A percentile compares a stretch with the other conserved stretches of the same genome.
Conservation (phyloP, 2,797 vertebrate genomes). For the Heteromormyrus szaboi region DNA sequence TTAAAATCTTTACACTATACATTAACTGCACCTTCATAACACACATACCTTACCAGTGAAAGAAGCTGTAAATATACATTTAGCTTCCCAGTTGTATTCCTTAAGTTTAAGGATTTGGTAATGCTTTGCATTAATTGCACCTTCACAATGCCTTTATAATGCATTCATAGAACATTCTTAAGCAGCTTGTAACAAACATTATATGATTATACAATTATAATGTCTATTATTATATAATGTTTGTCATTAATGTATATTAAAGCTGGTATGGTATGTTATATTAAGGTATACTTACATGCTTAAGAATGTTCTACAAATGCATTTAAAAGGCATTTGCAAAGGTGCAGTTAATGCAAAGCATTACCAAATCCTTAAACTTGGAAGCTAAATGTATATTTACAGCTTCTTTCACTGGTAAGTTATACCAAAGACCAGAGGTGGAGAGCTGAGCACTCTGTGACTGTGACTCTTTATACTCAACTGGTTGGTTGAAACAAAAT, state of each 20-base stretch:
- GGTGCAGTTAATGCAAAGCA: not conserved
- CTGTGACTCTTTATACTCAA: not conserved
- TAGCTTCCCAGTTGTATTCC: not conserved
- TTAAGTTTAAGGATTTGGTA: not conserved
- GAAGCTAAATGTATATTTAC: not conserved
- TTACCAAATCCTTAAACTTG: not conserved
- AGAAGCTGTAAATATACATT: not conserved
- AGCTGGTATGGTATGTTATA: not conserved
- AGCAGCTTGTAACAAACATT: not conserved
- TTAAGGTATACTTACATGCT: not conserved
- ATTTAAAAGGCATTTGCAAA: not conserved
- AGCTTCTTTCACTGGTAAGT: not conserved
- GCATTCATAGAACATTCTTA: not conserved
- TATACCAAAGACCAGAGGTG: not conserved
- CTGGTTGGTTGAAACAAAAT: not conserved
- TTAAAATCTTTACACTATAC: not conserved
- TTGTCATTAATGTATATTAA: not conserved
- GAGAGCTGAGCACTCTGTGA: not conserved
- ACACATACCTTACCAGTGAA: not conserved
- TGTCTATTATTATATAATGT: not conserved
- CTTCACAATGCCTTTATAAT: not conserved
- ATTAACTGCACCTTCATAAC: not conserved
- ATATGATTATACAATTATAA: not conserved
- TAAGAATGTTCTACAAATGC: not conserved
- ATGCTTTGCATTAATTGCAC: not conserved